Evolutionary conservation across 1,140 invertebrate species (phyloP), one percentile per base, ranked within the genome.

Genomic region (Battus philenor): DNA sequence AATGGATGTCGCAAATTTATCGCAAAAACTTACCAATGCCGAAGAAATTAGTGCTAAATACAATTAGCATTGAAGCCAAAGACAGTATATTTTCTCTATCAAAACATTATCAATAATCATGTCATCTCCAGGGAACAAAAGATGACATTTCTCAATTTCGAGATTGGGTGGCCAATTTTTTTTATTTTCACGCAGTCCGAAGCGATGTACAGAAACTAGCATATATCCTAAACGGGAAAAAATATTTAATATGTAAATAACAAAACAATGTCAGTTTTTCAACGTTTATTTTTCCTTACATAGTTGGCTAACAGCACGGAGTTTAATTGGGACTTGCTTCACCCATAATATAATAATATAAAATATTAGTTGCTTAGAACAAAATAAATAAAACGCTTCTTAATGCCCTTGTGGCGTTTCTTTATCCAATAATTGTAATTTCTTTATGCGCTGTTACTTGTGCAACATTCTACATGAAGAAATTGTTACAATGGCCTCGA

Each of bases 361-460:
- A 77, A 83, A 81, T 79, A 83, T 78, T 76, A 73, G 72, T 84
- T 66, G 64, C 74, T 80, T 77, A 80, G 58, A 78, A 80, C 76
- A 74, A 84, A 81, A 81, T 79, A 81, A 84, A 84, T 81, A 81
- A 81, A 74, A 70, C 66, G 69, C 70, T 74, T 80, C 67, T 71
- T 69, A 74, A 72, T 70, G 76, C 76, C 78, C 62, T 61, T 66
- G 44, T 63, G 75, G 77, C 71, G 55, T 61, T 67, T 63, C 54
- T 63, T 60, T 68, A 61, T 57, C 60, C 50, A 67, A 69, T 67
- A 67, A 62, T 64, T 59, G 56, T 65, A 66, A 82, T 75, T 79
- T 79, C 77, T 78, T 70, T 63, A 77, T 72, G 75, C 63, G 66
- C 66, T 73, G 75, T 76, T 68, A 70, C 68, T 67, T 64, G 56